Evolutionary conservation across 1,140 invertebrate genomes (phyloP).

Genomic region (Holotrichia oblita): DNA sequence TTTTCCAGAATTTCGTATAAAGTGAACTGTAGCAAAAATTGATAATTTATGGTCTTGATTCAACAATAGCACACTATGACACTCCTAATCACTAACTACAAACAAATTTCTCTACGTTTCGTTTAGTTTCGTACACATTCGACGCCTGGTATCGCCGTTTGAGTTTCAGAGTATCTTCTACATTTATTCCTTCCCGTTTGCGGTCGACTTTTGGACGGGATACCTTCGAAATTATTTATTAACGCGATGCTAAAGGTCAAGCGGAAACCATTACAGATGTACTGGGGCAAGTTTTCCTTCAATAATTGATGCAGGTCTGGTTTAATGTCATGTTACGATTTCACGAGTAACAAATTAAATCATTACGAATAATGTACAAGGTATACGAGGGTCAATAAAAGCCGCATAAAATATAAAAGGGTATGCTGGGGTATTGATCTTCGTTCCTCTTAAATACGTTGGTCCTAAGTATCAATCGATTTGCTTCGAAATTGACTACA

Average conservation of each 20-base stretch:
- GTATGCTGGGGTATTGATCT: too few species aligned
- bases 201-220: slow-evolving; percentile 15
- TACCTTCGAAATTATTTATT: slow-evolving; percentile 27
- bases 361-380: slow-evolving; percentile 2
- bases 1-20: background rate
- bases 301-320: slow-evolving; percentile 33
- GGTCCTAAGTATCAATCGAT: background rate
- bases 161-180: background rate
- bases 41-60: slow-evolving; percentile 2
- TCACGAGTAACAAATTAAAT: slow-evolving; percentile 26
- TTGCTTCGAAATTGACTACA: background rate
- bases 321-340: slow-evolving; percentile 18
- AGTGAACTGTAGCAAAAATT: background rate
- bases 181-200: slow-evolving; percentile 3
- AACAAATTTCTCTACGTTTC: slow-evolving; percentile 12
- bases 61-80: background rate
- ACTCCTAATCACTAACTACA: background rate
- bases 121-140: background rate
- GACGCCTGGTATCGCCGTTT: background rate
- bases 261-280: slow-evolving; percentile 15
- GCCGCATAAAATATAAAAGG: background rate
- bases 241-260: slow-evolving; percentile 22
- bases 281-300: background rate
- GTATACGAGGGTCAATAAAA: slow-evolving; percentile 10
- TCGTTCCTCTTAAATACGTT: background rate